phyloP scores from a whole-genome alignment of 2,797 vertebrate genomes.

The Pempheris klunzingeri region DNA sequence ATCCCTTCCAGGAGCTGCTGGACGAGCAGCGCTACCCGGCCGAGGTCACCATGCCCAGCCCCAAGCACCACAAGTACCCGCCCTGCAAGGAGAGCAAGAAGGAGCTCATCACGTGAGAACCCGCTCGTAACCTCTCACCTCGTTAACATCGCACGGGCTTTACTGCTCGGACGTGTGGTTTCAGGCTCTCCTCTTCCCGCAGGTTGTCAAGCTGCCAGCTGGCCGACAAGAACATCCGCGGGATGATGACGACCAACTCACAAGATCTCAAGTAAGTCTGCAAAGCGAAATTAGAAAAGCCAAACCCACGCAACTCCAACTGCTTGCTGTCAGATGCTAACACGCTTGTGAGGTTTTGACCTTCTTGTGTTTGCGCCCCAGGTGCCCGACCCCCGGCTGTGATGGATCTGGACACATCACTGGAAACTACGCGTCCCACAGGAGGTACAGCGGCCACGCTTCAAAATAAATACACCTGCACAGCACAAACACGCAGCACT shows the following conservation, averaged over 20 bases:
- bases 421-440: constrained; percentile 98
- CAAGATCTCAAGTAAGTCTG: constrained; percentile 96
- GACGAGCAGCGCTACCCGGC: constrained; percentile 94
- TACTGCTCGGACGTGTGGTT: background rate
- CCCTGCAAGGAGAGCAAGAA: constrained; percentile 98
- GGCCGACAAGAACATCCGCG: constrained; percentile 96
- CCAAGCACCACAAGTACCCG: constrained; percentile 95
- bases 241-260: constrained; percentile 94
- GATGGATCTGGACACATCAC: constrained; percentile 99
- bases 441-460: constrained; percentile 86
- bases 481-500: background rate
- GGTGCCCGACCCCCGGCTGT: constrained; percentile 97
- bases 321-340: no score
- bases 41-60: constrained; percentile 93
- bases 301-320: no score
- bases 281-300: no score
- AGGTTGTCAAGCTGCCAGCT: constrained; percentile 97
- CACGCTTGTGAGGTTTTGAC: background rate
- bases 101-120: constrained; percentile 97
- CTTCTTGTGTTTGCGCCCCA: constrained; percentile 61
- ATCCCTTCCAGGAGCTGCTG: constrained; percentile 95
- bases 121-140: background rate
- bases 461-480: background rate
- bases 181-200: constrained; percentile 76
- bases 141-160: background rate